Percentiles rank a stretch among this genome's conserved stretches.
Evolutionary conservation across 2,888 invertebrate genomes (phyloP).

Genomic region (Scaptomyza reducta): DNA sequence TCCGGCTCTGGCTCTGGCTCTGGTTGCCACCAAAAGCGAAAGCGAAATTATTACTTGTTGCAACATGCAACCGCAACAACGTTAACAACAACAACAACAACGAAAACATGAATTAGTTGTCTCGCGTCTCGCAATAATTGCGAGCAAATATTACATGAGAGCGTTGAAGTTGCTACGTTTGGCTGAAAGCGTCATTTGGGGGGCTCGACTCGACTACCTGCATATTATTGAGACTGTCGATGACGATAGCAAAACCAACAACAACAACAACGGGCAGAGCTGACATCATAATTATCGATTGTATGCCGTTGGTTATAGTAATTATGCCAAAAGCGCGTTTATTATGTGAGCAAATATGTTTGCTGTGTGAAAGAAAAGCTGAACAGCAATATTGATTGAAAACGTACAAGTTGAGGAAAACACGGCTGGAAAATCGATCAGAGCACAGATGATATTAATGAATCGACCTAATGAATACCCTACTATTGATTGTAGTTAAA

Average conservation of each 20-base stretch:
- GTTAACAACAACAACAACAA: conserved; percentile 36
- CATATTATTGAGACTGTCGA: conserved; percentile 61
- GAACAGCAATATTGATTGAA: conserved; percentile 46
- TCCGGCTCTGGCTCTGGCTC: conserved; percentile 20
- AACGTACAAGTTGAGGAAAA: conserved; percentile 53
- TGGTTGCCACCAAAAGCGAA: conserved; percentile 52
- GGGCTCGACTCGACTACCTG: conserved; percentile 44
- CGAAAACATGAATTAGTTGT: conserved; percentile 34
- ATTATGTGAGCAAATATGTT: conserved; percentile 31
- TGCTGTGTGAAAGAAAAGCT: conserved; percentile 21
- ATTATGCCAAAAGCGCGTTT: conserved; percentile 77
- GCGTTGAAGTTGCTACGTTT: conserved; percentile 20
- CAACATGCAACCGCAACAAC: conserved; percentile 76
- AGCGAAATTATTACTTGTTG: conserved; percentile 74
- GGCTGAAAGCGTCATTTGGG: conserved; percentile 33
- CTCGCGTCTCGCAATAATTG: conserved; percentile 71
- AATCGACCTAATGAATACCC: conserved; percentile 1
- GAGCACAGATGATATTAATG: neutral
- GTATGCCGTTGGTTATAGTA: conserved; percentile 42
- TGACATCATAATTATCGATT: conserved; percentile 76
- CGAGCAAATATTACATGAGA: conserved; percentile 75
- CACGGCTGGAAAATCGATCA: conserved; percentile 57
- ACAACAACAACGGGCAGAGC: conserved; percentile 20
- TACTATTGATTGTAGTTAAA: neutral
- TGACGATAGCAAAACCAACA: conserved; percentile 59